A percentile compares a stretch with the other conserved stretches of the same genome.
Evolutionary conservation across 1,140 invertebrate species (phyloP).

Genomic region (Orius insidiosus): DNA sequence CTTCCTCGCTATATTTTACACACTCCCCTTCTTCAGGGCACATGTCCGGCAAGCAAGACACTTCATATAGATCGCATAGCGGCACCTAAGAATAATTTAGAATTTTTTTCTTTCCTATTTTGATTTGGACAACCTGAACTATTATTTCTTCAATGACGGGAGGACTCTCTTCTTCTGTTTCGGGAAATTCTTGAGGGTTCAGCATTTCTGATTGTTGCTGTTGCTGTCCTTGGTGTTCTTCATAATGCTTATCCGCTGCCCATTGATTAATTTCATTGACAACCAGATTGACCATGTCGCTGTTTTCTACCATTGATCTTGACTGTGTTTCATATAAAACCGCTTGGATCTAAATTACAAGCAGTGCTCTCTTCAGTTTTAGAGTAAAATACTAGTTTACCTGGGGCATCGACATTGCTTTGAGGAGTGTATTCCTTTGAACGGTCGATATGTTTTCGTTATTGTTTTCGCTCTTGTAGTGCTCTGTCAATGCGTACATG

Average conservation of each 20-base stretch:
- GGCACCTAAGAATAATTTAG: slow-evolving; percentile 31
- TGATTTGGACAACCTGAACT: slow-evolving; percentile 8
- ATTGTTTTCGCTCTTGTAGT: slow-evolving; percentile 32
- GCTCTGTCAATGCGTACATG: slow-evolving; percentile 41
- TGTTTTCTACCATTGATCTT: slow-evolving; percentile 43
- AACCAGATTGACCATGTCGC: slow-evolving; percentile 38
- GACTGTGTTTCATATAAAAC: slow-evolving; percentile 53
- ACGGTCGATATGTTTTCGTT: slow-evolving; percentile 27
- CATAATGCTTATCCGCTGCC: slow-evolving; percentile 38
- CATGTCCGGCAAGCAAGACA: slow-evolving; percentile 34
- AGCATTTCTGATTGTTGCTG: slow-evolving; percentile 19
- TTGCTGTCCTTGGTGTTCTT: slow-evolving; percentile 21
- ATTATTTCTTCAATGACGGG: slow-evolving; percentile 3
- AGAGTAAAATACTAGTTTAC: slow-evolving; percentile 23
- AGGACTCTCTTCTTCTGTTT: slow-evolving; percentile 8
- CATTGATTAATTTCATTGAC: slow-evolving; percentile 40
- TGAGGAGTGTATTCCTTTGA: slow-evolving; percentile 42
- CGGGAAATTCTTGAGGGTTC: slow-evolving; percentile 1
- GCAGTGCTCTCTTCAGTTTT: background rate
- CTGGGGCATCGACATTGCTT: slow-evolving; percentile 48
- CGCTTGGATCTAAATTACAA: slow-evolving; percentile 39
- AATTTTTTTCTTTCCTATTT: background rate
- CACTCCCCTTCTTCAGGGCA: slow-evolving; percentile 31
- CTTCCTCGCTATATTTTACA: slow-evolving; percentile 31
- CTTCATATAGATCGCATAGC: slow-evolving; percentile 51